phyloP scores from a whole-genome alignment of 2,888 invertebrate species.

The Eupithecia centaureata region DNA sequence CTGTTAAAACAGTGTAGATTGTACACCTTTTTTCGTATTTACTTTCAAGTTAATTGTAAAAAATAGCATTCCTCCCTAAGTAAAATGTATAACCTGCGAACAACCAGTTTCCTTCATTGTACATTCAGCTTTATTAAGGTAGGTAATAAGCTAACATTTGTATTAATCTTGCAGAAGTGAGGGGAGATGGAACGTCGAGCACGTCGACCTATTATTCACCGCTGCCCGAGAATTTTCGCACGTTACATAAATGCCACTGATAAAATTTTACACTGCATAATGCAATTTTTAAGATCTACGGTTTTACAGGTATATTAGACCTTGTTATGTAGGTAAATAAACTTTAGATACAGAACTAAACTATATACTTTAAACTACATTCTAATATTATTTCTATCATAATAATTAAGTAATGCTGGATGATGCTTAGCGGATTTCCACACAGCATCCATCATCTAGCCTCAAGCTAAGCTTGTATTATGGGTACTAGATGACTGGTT shows the following conservation, averaged over 20 bases:
- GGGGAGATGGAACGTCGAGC: conserved; percentile 26
- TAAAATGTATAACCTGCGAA: conserved; percentile 20
- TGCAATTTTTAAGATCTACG: not conserved
- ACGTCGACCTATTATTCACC: conserved; percentile 38
- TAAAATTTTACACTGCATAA: not conserved
- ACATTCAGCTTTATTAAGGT: conserved; percentile 28
- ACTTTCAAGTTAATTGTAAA: conserved; percentile 4
- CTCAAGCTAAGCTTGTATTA: too few species aligned
- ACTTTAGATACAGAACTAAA: too few species aligned
- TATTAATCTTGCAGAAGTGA: conserved; percentile 29
- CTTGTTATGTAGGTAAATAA: too few species aligned
- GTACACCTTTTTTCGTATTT: not conserved
- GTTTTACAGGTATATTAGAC: too few species aligned
- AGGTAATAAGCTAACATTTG: conserved; percentile 31
- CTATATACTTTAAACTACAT: too few species aligned
- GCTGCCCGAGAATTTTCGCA: conserved; percentile 20
- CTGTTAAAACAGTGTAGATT: not conserved
- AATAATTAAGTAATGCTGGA: too few species aligned
- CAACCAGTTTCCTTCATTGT: conserved; percentile 12
- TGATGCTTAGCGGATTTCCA: too few species aligned
- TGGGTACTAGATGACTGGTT: too few species aligned
- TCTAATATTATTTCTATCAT: too few species aligned
- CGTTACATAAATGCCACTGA: not conserved
- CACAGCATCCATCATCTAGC: too few species aligned
- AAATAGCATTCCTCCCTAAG: not conserved